Evolutionary conservation across 2,797 vertebrate genomes (phyloP).

Genomic region (Liasis olivaceus): DNA sequence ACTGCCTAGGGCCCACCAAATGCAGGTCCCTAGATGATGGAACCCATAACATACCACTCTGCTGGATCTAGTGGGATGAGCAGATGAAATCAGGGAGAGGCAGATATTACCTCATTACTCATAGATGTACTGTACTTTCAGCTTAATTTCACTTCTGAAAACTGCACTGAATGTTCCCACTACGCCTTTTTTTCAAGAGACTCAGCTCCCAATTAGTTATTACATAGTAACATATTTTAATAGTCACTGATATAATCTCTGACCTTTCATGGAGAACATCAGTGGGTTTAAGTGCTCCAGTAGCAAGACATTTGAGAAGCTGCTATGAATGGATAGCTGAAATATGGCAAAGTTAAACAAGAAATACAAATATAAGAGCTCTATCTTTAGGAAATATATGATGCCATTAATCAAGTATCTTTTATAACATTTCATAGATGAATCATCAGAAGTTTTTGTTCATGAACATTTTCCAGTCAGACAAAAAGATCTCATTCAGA

Average conservation of each 20-base stretch:
- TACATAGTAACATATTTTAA: neutral
- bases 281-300: neutral
- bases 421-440: conserved; percentile 3
- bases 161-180: neutral
- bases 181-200: neutral
- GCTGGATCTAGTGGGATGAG: no score
- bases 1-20: no score
- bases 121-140: neutral
- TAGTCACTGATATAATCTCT: neutral
- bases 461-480: conserved; percentile 10
- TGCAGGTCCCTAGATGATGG: no score
- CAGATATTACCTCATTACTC: neutral
- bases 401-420: conserved; percentile 23
- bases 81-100: no score
- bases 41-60: no score
- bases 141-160: neutral
- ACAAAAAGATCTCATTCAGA: neutral
- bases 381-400: conserved; percentile 8
- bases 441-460: conserved; percentile 10
- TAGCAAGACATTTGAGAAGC: neutral
- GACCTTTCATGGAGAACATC: neutral
- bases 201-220: neutral
- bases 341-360: neutral
- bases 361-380: neutral
- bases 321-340: neutral